Evolutionary conservation across 2,888 invertebrate genomes (phyloP), one percentile per base, ranked within the genome.

Genomic region (Teleiodes luculella): DNA sequence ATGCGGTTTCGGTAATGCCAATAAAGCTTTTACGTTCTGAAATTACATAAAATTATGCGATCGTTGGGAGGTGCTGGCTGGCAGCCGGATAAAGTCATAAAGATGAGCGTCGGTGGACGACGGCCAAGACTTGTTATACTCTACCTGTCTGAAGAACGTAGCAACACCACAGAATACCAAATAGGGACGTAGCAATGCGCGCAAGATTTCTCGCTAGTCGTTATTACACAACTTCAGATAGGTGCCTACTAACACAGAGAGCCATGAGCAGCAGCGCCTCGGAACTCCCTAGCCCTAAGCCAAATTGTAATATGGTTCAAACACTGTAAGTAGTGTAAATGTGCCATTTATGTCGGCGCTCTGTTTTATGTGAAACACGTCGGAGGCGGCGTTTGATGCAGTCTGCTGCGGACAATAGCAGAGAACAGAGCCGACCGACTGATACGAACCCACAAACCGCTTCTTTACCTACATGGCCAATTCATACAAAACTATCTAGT

Each of bases 81-180:
- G 39, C 75, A 73, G 67, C 73, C 67, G 69, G 74, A 82, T 79
- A 74, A 78, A 78, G 78, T 75, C 71, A 70, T 80, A 74, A 66
- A 70, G 50, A 61, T 62, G 64, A 61, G 63, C 55, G 64, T 63
- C 63, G 39, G 59, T 60, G 57, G 57, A 63, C 64, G 58, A 66
- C 16, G 11, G 16, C 3, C 24, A 24, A 24, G 24, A 24, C 24
- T 24, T n/a, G n/a, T n/a, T n/a, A n/a, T n/a, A n/a, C n/a, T n/a
- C n/a, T n/a, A n/a, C n/a, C n/a, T n/a, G n/a, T n/a, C n/a, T n/a
- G n/a, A n/a, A n/a, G n/a, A n/a, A n/a, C n/a, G n/a, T n/a, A n/a
- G n/a, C n/a, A n/a, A n/a, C n/a, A n/a, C n/a, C 66, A 14, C 35
- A 14, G 18, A 37, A 8, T 14, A 3, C 37, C 18, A 37, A 18